Base-by-base conservation (phyloP, 2,797 vertebrate species). In the Poecilia wingei region DNA sequence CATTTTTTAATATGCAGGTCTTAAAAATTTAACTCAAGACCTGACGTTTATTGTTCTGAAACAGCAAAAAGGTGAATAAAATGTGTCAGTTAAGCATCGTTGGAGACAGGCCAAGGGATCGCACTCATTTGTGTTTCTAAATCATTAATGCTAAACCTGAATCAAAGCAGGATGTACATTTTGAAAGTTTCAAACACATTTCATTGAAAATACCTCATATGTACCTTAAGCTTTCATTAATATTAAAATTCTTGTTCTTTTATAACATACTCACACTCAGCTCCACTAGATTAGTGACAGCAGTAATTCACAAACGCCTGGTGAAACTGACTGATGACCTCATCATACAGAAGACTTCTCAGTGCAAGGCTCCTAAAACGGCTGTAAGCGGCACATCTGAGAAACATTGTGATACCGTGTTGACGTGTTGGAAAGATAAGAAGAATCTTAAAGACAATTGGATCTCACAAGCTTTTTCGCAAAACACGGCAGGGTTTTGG, bases 1-100 rank as follows among this genome's bases (percentile, higher is more conserved):
- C 14, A 25, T 76, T 68, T 87, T 83, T 90, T 83, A 87, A 93
- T 88, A 89, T 88, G 84, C 85, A 89, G 76, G 51, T 83, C 82
- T 87, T 83, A 84, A 81, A 81, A 81, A 86, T 89, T 82, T 61
- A 84, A 84, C 72, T 85, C 57, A 78, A 81, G 86, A 76, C 61
- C 76, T 72, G 47, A 45, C 76, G 69, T 80, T 83, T 77, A 80
- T 71, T 6, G 46, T 61, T 74, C 59, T 66, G 76, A 83, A 76
- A 77, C 2, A 41, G 74, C 71, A 31, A 43, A 59, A 41, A 55
- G 22, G 43, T 0, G 46, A 76, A 64, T 72, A 68, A 85, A 81
- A 86, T 64, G 59, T 6, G 71, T 72, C 36, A 75, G 81, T 80
- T 74, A 80, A 16, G 39, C 53, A 13, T 75, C 31, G 10, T 14